Evolutionary conservation across 2,797 vertebrate genomes (phyloP).

Genomic region (Catamblyrhynchus diadema): DNA sequence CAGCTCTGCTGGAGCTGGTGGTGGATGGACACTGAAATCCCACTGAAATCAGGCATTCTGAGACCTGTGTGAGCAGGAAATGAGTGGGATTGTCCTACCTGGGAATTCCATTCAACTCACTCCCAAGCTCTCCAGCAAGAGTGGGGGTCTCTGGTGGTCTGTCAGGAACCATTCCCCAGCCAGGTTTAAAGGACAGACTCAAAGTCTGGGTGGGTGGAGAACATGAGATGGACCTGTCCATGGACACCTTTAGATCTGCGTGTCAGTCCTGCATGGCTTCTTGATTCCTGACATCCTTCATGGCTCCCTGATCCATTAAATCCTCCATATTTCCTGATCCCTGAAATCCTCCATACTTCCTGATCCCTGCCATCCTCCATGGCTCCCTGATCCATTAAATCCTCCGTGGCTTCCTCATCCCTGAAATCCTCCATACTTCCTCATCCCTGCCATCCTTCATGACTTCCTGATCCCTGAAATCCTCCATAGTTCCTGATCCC

Average conservation of each 20-base stretch:
- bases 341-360: not conserved
- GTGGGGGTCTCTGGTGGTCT: not conserved
- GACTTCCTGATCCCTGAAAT: too few species aligned
- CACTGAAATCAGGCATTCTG: not conserved
- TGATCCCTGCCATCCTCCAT: too few species aligned
- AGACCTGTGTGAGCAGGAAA: not conserved
- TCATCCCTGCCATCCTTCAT: too few species aligned
- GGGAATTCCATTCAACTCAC: rapidly evolving
- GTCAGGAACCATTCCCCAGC: rapidly evolving
- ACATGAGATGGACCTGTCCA: not conserved
- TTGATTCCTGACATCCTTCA: not conserved
- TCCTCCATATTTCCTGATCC: not conserved
- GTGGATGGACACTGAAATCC: not conserved
- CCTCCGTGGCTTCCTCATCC: too few species aligned
- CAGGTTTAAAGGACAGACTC: rapidly evolving
- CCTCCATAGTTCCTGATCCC: too few species aligned
- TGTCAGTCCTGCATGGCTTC: not conserved
- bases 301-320: not conserved
- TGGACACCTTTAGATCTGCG: not conserved
- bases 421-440: too few species aligned
- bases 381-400: too few species aligned
- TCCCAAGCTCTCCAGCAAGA: rapidly evolving
- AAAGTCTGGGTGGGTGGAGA: rapidly evolving
- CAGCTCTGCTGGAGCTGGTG: not conserved
- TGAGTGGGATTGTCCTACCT: rapidly evolving